These are phyloP conservation scores for Agrypnia vestita DNA, from an alignment of 1,140 invertebrate species.

Conservation along the genomic window DNA sequence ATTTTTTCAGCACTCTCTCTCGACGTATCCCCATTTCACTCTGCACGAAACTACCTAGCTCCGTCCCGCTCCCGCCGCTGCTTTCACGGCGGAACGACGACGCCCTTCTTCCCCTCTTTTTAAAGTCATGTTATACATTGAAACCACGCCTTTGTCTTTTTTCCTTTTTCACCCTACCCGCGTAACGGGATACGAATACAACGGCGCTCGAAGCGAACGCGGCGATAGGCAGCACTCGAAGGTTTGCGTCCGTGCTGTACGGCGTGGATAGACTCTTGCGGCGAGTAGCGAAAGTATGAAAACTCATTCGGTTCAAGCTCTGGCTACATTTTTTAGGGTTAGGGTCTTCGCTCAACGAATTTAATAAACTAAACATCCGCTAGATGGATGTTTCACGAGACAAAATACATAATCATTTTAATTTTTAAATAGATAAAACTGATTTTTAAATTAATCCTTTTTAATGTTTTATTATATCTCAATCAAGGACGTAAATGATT, in stretches of 20 bases:
- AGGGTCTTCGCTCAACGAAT: not conserved
- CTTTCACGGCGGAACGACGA: constrained; percentile 50
- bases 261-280: constrained; percentile 27
- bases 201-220: constrained; percentile 32
- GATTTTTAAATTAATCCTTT: no score
- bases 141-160: constrained; percentile 61
- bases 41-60: constrained; percentile 45
- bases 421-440: no score
- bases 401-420: no score
- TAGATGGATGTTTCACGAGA: constrained; percentile 7
- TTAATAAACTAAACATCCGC: not conserved
- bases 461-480: no score
- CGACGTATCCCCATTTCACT: constrained; percentile 51
- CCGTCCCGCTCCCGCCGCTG: constrained; percentile 40
- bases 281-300: constrained; percentile 45
- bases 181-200: constrained; percentile 45
- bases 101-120: constrained; percentile 60
- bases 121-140: constrained; percentile 51
- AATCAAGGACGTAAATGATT: no score
- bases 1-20: constrained; percentile 53
- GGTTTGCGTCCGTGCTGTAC: constrained; percentile 28
- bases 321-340: not conserved
- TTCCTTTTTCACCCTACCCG: constrained; percentile 40
- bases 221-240: not conserved
- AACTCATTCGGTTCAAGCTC: not conserved